These are phyloP conservation scores for Aleiodes testaceus DNA, from an alignment of 2,888 invertebrate species.

Conservation along the genomic window DNA sequence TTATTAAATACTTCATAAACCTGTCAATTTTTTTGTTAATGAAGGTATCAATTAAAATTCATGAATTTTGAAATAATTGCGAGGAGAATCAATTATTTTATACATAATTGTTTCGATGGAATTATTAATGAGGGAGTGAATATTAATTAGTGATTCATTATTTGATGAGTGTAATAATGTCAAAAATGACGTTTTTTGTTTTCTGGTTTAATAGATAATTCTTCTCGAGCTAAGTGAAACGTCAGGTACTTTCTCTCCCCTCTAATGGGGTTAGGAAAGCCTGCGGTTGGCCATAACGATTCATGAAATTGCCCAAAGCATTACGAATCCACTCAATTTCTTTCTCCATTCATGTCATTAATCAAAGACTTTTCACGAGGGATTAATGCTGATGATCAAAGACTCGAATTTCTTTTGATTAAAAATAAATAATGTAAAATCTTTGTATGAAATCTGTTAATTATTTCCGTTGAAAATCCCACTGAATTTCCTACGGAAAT, in stretches of 20 bases:
- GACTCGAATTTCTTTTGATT: background rate
- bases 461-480: no score
- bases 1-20: no score
- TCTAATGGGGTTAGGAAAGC: constrained; percentile 21
- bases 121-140: no score
- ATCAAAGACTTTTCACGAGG: background rate
- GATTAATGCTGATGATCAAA: constrained; percentile 14
- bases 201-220: background rate
- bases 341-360: constrained; percentile 2
- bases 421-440: no score
- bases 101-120: no score
- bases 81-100: no score
- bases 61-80: no score
- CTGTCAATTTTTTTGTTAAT: no score
- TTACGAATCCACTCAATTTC: constrained; percentile 14
- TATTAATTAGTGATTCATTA: no score
- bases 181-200: background rate
- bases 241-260: constrained; percentile 13
- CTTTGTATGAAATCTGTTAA: no score
- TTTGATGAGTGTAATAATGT: background rate
- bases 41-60: no score
- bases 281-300: constrained; percentile 9
- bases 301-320: constrained; percentile 17
- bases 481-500: no score
- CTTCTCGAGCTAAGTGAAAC: background rate